Percentiles rank a stretch among this genome's conserved stretches.
These are phyloP conservation scores for Cepaea hortensis DNA, from an alignment of 2,888 invertebrate species.

Conservation along the genomic window DNA sequence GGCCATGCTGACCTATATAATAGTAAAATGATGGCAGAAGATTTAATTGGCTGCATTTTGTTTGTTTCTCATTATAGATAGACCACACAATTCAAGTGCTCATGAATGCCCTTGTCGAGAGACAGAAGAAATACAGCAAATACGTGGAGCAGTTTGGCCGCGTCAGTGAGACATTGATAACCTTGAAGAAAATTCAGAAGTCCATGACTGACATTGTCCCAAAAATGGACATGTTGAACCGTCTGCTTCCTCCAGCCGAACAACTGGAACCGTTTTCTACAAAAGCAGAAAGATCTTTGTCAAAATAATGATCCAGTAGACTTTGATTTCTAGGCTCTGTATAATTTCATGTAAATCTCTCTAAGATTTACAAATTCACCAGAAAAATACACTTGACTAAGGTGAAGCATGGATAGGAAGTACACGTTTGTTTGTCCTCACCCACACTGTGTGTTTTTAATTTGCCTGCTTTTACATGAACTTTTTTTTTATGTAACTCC, in stretches of 20 bases:
- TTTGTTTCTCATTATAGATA: constrained; percentile 77
- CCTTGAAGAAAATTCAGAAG: constrained; percentile 88
- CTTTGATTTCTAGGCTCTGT: not conserved
- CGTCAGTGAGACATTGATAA: constrained; percentile 88
- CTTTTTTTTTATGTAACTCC: constrained; percentile 1
- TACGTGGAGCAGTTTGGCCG: constrained; percentile 90
- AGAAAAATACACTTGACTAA: too few species aligned
- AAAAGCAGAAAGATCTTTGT: constrained; percentile 11
- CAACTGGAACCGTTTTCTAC: constrained; percentile 87
- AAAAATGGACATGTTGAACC: constrained; percentile 89
- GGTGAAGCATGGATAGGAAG: too few species aligned
- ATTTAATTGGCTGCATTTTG: not conserved
- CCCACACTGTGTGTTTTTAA: too few species aligned
- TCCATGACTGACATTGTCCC: constrained; percentile 89
- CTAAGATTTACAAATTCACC: too few species aligned
- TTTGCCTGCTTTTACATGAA: too few species aligned
- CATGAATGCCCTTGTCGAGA: constrained; percentile 84
- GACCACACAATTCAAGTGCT: constrained; percentile 85
- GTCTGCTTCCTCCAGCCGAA: constrained; percentile 87
- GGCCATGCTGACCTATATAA: not conserved
- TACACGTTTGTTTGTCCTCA: too few species aligned
- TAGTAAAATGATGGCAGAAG: not conserved
- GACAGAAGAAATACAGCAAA: constrained; percentile 88
- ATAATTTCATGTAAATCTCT: too few species aligned
- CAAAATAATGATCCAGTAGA: not conserved